These are phyloP conservation scores for Leptodactylus fallax DNA, from an alignment of 2,797 vertebrate genomes.

Conservation along the genomic window DNA sequence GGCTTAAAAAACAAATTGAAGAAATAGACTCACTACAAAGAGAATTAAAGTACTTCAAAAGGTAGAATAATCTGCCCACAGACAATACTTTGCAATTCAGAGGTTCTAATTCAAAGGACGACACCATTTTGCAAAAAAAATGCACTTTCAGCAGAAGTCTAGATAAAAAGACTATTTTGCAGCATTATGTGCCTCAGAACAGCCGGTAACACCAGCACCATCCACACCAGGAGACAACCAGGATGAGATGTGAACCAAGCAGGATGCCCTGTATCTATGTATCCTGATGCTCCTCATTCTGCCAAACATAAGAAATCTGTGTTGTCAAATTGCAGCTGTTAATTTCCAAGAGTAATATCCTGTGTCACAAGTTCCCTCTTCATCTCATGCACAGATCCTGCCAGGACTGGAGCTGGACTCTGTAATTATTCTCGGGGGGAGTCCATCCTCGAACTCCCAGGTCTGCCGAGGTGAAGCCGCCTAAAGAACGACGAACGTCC, in stretches of 20 bases:
- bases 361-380: constrained; percentile 4
- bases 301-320: constrained; percentile 26
- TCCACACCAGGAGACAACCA: neutral
- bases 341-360: constrained; percentile 18
- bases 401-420: constrained; percentile 13
- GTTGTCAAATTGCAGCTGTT: constrained; percentile 36
- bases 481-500: constrained; percentile 19
- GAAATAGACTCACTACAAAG: too few species aligned
- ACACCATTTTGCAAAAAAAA: neutral
- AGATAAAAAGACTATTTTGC: neutral
- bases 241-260: neutral
- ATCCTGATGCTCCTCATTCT: constrained; percentile 10
- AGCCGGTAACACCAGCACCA: neutral
- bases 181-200: neutral
- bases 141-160: neutral
- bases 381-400: constrained; percentile 12
- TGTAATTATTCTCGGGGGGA: constrained; percentile 39
- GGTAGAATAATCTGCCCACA: neutral
- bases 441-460: constrained; percentile 2
- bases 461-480: constrained; percentile 42
- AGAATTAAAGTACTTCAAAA: neutral
- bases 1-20: too few species aligned
- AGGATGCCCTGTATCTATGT: neutral
- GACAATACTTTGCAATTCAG: neutral
- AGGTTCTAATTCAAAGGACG: neutral